Conservation (phyloP, 2,888 invertebrate species). For the Zygogramma bicolorata region DNA sequence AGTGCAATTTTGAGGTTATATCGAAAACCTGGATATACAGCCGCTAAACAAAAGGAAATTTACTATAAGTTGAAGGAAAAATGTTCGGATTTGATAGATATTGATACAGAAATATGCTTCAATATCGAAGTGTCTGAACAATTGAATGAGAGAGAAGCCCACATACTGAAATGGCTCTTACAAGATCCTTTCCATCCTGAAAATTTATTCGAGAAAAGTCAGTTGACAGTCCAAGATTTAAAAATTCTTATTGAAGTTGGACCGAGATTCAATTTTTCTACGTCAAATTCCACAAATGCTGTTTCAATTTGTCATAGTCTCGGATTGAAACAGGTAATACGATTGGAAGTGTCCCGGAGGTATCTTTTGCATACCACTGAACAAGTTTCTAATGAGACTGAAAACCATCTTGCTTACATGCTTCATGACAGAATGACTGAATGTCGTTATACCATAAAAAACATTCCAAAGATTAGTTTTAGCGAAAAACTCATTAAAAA, state of each 20-base stretch:
- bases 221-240: conserved; percentile 65
- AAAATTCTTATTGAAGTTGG: conserved; percentile 85
- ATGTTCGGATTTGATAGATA: conserved; percentile 66
- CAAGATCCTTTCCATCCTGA: conserved; percentile 76
- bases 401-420: conserved; percentile 70
- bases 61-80: conserved; percentile 69
- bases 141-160: conserved; percentile 73
- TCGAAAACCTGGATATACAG: conserved; percentile 73
- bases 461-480: conserved; percentile 75
- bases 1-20: conserved; percentile 71
- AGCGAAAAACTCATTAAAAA: conserved; percentile 75
- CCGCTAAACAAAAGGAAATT: conserved; percentile 72
- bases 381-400: conserved; percentile 63
- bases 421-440: conserved; percentile 95
- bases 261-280: conserved; percentile 94
- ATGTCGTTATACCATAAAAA: conserved; percentile 80
- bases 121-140: conserved; percentile 76
- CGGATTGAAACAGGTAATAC: conserved; percentile 78
- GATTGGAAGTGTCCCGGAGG: conserved; percentile 86
- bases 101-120: conserved; percentile 84
- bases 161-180: conserved; percentile 83
- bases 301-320: conserved; percentile 93
- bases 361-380: conserved; percentile 73
- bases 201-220: conserved; percentile 70
- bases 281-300: conserved; percentile 95